phyloP scores from a whole-genome alignment of 2,113 vertebrate species.

The Phalacrocorax carbo region DNA sequence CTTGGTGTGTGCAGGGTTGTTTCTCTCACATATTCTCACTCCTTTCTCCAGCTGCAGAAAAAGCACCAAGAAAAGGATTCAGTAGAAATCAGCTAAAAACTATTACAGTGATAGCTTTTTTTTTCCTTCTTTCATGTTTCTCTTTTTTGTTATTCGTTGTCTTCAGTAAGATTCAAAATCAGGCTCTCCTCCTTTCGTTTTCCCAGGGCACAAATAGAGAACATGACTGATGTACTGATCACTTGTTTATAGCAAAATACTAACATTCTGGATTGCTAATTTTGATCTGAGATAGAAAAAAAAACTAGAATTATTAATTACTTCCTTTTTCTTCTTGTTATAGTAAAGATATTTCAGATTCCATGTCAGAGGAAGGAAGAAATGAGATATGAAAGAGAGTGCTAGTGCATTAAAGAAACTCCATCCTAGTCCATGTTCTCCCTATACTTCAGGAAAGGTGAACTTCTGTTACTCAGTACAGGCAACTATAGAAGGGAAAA shows the following conservation, averaged over 20 bases:
- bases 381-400: neutral
- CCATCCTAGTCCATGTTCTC: neutral
- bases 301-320: neutral
- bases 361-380: neutral
- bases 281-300: neutral
- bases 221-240: neutral
- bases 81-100: neutral
- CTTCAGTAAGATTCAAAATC: neutral
- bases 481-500: neutral
- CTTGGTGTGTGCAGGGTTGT: no score
- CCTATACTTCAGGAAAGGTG: neutral
- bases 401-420: neutral
- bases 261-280: neutral
- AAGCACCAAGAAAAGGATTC: neutral
- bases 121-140: neutral
- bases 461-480: neutral
- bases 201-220: neutral
- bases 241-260: neutral
- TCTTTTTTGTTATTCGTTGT: neutral
- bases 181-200: neutral
- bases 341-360: neutral
- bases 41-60: neutral
- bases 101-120: neutral
- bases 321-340: neutral
- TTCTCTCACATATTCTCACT: no score